Base-by-base conservation (phyloP, 2,888 invertebrate genomes). In the Tethea ocularis region DNA sequence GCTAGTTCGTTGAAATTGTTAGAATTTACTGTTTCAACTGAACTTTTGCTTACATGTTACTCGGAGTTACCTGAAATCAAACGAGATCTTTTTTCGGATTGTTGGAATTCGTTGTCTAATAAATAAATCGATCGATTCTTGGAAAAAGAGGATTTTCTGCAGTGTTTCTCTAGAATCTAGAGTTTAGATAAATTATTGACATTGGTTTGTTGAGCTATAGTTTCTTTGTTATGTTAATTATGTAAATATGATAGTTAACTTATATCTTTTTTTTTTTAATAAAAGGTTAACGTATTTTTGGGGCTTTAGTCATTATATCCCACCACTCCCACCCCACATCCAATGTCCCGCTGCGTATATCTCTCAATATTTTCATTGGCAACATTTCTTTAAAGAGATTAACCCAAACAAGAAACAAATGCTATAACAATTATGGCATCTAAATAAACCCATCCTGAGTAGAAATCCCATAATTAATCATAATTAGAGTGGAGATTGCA, bases 401-500 rank as follows among this genome's bases (percentile, higher is more conserved):
- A n/a, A n/a, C n/a, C n/a, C n/a, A n/a, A n/a, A 13, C 13, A 17
- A 20, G 10, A 46, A 46, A 20, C 46, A 46, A 10, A 8, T 20
- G 7, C 46, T n/a, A n/a, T n/a, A 7, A n/a, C n/a, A 38, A 38
- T 36, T 4, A 46, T 46, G 46, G 8, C 46, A 46, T 46, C 46
- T 20, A 46, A 20, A 46, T 20, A 46, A 46, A 46, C 46, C 20
- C 17, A 20, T 10, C 46, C 0, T n/a, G 46, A 46, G 20, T 46
- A 46, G 46, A 46, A 46, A 46, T 46, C 46, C 20, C n/a, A 46
- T 20, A 6, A 3, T 15, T 20, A 46, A 20, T 20, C 17, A 20
- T 0, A 46, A 46, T 46, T 15, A 57, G n/a, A 41, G 56, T 57
- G 57, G 59, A 17, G 53, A 53, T 11, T 54, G 33, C 46, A 46